Evolutionary conservation across 2,888 invertebrate species (phyloP).

Genomic region (Erpobdella octoculata): DNA sequence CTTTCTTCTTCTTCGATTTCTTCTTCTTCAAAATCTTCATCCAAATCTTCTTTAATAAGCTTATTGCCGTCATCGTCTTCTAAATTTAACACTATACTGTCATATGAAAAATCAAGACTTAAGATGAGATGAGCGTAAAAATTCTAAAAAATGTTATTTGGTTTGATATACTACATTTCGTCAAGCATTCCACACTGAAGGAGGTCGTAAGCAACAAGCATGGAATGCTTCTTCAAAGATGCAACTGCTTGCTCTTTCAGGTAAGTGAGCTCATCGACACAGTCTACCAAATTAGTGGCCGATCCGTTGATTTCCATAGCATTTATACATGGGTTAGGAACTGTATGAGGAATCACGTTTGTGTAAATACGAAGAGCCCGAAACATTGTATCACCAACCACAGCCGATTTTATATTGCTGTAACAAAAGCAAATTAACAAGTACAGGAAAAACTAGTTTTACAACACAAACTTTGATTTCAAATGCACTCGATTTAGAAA

Average conservation of each 20-base stretch:
- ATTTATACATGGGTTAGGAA: background rate
- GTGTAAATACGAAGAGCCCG: background rate
- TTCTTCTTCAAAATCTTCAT: conserved; percentile 2
- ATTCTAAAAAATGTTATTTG: background rate
- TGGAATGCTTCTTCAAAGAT: background rate
- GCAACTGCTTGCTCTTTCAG: conserved; percentile 12
- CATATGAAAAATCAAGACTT: background rate
- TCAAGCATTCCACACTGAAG: conserved; percentile 15
- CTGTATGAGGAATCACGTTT: background rate
- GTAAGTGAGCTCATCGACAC: background rate
- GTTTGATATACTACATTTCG: background rate
- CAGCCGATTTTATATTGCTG: conserved; percentile 2
- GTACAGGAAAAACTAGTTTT: too few relatives aligned
- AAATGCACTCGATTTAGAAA: too few relatives aligned
- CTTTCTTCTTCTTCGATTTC: background rate
- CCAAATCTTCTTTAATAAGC: background rate
- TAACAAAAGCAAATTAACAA: too few relatives aligned
- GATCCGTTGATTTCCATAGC: background rate
- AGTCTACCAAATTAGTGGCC: background rate
- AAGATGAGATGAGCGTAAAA: background rate
- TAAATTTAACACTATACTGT: background rate
- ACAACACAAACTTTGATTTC: too few relatives aligned
- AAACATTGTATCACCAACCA: background rate
- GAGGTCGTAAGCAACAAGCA: background rate
- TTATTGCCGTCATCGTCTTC: conserved; percentile 9